These are phyloP conservation scores for Neolamprologus brichardi DNA, from an alignment of 2,113 vertebrate genomes.

Conservation along the genomic window DNA sequence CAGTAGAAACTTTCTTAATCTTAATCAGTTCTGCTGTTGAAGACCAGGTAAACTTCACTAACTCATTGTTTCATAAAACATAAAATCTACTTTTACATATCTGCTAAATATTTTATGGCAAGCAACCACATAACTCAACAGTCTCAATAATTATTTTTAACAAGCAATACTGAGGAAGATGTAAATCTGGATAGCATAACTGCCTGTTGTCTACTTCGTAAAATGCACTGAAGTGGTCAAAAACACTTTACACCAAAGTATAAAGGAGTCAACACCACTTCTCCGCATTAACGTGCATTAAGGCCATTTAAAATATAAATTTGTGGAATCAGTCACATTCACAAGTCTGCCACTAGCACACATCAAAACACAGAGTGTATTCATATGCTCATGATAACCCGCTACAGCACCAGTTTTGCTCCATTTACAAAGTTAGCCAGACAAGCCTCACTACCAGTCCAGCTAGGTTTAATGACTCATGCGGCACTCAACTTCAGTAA, in stretches of 20 bases:
- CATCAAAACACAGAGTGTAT: neutral
- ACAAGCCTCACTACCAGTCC: neutral
- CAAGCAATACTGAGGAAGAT: neutral
- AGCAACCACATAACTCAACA: neutral
- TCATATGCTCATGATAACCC: neutral
- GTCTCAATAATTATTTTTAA: neutral
- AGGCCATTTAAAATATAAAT: neutral
- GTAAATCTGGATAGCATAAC: neutral
- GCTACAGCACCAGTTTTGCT: neutral
- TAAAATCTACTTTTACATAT: neutral
- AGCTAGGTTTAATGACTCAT: slow-evolving; percentile 39
- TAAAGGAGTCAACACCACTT: neutral
- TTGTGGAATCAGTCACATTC: neutral
- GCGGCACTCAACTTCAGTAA: slow-evolving; percentile 27
- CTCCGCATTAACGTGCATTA: neutral
- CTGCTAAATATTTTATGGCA: neutral
- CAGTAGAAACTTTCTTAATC: neutral
- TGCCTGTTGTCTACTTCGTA: neutral
- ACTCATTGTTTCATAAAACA: neutral
- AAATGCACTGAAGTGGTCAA: neutral
- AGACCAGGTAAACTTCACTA: neutral
- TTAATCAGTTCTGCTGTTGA: neutral
- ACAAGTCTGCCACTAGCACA: neutral
- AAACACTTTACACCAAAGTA: neutral
- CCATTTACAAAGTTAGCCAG: neutral